Percentiles rank a stretch among this genome's conserved stretches.
phyloP scores from a whole-genome alignment of 2,797 vertebrate genomes.

The Poeciliopsis turneri region DNA sequence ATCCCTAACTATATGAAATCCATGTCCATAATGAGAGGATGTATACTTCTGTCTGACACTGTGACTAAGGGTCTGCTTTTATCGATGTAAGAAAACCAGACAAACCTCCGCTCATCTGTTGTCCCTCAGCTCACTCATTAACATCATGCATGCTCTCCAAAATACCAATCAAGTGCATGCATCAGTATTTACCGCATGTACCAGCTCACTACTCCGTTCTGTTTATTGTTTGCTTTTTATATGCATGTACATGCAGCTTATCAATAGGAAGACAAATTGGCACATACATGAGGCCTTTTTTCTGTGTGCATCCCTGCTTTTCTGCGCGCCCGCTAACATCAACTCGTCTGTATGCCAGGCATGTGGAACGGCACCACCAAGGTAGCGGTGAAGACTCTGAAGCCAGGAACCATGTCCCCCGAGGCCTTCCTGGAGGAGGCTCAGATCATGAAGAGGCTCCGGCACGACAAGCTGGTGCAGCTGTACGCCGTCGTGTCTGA shows the following conservation, averaged over 20 bases:
- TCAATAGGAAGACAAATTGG: conserved; percentile 18
- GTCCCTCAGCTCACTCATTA: conserved; percentile 24
- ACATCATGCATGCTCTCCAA: conserved; percentile 53
- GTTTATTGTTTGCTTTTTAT: conserved; percentile 14
- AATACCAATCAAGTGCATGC: conserved; percentile 50
- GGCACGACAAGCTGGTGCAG: conserved; percentile 98
- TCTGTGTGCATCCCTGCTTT: conserved; percentile 1
- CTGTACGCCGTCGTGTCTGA: conserved; percentile 96
- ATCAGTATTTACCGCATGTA: conserved; percentile 14
- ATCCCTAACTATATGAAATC: background rate
- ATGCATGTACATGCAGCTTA: conserved; percentile 1
- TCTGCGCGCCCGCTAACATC: conserved; percentile 33
- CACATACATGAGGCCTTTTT: conserved; percentile 2
- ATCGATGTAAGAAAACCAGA: conserved; percentile 48
- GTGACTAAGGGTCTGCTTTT: conserved; percentile 52
- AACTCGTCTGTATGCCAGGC: conserved; percentile 79
- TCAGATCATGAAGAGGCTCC: conserved; percentile 97
- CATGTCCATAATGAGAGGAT: background rate
- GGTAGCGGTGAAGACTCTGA: conserved; percentile 97
- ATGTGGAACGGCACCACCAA: conserved; percentile 96
- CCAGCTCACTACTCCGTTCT: background rate
- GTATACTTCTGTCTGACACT: conserved; percentile 20
- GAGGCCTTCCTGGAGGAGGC: conserved; percentile 98
- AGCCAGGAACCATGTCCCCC: conserved; percentile 96
- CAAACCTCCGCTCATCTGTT: conserved; percentile 16